phyloP scores from a whole-genome alignment of 2,888 invertebrate species.

The Clanis bilineata region DNA sequence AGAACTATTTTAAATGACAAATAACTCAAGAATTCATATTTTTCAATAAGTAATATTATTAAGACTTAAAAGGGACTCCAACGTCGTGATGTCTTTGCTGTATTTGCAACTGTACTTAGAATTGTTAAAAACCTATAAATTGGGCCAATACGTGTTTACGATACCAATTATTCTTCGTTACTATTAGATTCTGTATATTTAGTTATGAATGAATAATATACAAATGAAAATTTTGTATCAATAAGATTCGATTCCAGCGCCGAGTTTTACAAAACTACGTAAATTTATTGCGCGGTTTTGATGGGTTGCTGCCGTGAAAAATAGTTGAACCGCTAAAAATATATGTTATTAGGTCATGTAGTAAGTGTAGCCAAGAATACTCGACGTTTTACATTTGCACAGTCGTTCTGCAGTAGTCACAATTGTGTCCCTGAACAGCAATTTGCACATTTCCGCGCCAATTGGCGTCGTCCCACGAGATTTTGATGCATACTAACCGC shows the following conservation, averaged over 20 bases:
- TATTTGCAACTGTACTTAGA: not conserved
- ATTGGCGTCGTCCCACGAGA: conserved; percentile 58
- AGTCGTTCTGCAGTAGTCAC: conserved; percentile 39
- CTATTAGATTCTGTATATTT: not conserved
- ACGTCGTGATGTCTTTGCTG: not conserved
- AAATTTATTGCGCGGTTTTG: not conserved
- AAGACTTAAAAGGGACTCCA: not conserved
- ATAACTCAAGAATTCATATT: not conserved
- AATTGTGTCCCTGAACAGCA: conserved; percentile 58
- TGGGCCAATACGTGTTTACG: not conserved
- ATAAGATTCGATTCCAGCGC: not conserved
- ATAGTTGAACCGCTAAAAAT: not conserved
- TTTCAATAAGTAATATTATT: not conserved
- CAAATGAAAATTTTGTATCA: not conserved
- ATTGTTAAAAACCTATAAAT: not conserved
- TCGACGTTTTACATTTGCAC: conserved; percentile 43
- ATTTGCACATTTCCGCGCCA: conserved; percentile 69
- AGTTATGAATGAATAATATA: not conserved
- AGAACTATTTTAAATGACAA: not conserved
- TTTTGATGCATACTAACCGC: conserved; percentile 85
- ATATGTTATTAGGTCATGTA: conserved; percentile 1
- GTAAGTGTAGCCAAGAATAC: conserved; percentile 27
- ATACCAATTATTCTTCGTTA: not conserved
- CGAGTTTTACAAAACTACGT: not conserved
- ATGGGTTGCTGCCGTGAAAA: not conserved